Evolutionary conservation across 2,113 vertebrate species (phyloP).

Genomic region (Mastomys natalensis): DNA sequence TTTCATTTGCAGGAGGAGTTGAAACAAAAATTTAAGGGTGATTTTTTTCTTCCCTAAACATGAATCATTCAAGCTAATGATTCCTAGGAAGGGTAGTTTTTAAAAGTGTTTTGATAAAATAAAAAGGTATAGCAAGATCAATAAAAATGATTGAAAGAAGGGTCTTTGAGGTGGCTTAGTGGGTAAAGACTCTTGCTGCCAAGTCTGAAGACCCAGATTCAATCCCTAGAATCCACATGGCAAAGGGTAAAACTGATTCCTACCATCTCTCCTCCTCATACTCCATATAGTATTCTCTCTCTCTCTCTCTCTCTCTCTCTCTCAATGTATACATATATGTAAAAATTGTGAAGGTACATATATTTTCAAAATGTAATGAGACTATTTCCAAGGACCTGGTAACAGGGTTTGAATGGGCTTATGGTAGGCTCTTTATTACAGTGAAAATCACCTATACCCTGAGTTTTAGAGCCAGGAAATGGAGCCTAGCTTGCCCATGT

Average conservation of each 20-base stretch:
- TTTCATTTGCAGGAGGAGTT: too few species aligned
- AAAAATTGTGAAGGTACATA: background rate
- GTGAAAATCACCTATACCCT: background rate
- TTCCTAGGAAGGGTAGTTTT: slow-evolving; percentile 27
- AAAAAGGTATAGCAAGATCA: background rate
- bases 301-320: background rate
- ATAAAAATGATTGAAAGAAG: slow-evolving; percentile 26
- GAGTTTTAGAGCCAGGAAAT: background rate
- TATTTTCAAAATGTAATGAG: background rate
- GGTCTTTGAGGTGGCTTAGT: background rate
- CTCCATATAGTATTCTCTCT: background rate
- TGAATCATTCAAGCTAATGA: background rate
- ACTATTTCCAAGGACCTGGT: background rate
- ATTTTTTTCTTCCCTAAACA: too few species aligned
- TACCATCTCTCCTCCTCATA: background rate
- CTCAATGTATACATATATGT: background rate
- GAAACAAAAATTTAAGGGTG: too few species aligned
- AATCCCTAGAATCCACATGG: background rate
- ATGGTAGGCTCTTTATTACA: background rate
- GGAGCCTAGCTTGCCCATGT: background rate
- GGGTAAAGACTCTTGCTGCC: background rate
- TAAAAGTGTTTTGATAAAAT: slow-evolving; percentile 22
- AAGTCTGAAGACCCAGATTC: background rate
- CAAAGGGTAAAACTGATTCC: background rate
- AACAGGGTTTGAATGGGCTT: background rate